Evolutionary conservation across 2,797 vertebrate species (phyloP).

Genomic region (Numenius phaeopus): DNA sequence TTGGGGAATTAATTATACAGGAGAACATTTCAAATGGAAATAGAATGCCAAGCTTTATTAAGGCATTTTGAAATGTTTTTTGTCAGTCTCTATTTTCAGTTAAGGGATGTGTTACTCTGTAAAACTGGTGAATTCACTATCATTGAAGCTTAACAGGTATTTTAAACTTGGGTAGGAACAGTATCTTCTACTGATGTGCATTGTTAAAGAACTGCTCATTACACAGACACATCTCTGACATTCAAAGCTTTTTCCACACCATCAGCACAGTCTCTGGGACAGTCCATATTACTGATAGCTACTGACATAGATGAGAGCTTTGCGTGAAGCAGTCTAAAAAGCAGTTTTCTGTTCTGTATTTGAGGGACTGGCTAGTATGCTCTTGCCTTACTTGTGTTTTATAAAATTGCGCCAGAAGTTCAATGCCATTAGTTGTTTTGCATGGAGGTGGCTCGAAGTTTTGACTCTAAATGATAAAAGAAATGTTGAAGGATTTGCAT

Average conservation of each 20-base stretch:
- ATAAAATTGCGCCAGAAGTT: neutral
- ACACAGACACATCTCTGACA: neutral
- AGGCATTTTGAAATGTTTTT: neutral
- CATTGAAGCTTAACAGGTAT: neutral
- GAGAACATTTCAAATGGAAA: neutral
- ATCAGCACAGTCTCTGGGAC: neutral
- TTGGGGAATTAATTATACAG: neutral
- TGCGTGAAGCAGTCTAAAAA: neutral
- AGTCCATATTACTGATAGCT: neutral
- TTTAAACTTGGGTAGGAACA: neutral
- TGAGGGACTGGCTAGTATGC: neutral
- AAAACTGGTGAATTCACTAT: neutral
- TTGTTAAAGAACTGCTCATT: neutral
- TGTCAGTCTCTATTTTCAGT: neutral
- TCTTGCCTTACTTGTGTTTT: neutral
- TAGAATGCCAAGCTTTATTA: neutral
- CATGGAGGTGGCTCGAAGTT: neutral
- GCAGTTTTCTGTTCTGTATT: neutral
- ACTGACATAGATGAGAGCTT: neutral
- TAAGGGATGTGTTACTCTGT: neutral
- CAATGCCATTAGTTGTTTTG: neutral
- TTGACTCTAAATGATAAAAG: neutral
- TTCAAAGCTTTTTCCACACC: neutral
- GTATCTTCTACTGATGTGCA: neutral
- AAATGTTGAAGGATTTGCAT: neutral